Evolutionary conservation across 2,888 invertebrate species (phyloP), one percentile per base, ranked within the genome.

Genomic region (Allacma fusca): DNA sequence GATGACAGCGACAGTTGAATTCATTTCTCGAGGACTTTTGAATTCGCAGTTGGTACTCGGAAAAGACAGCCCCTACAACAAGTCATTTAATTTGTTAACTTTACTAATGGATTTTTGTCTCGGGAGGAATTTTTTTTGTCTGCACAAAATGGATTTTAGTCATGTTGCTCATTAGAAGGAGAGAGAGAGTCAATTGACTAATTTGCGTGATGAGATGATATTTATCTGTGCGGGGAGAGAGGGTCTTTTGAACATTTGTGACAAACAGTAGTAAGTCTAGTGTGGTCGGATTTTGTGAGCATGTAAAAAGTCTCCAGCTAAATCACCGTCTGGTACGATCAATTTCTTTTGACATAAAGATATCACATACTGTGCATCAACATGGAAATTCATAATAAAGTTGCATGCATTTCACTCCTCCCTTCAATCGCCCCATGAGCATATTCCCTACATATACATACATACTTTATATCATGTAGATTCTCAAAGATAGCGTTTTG

Each of bases 281-380:
- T 7, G 9, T 34, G 4, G 5, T 34, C 34, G 34, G 62, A 7
- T 21, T 19, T 21, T 34, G 4, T 34, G 23, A 26, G 21, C 24
- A 62, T 26, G 16, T 16, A 23, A 62, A 28, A 65, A 65, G n/a
- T 50, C 16, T 50, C 50, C 24, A 74, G 21, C 74, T 74, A 44
- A 74, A 74, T 74, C 74, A 65, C 65, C 65, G 65, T 74, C 74
- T 65, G 74, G 65, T 65, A 74, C 74, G 50, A 74, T 74, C 74
- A 74, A 74, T 74, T 74, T 50, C 19, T 26, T 71, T 29, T 23
- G 62, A 62, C 23, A 62, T 62, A 21, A 24, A 50, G 50, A 50
- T 50, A 50, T 50, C 50, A 50, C 50, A 50, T 50, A 50, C 50
- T 50, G 50, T 50, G 50, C 50, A 50, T 50, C 50, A 16, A 50